phyloP scores from a whole-genome alignment of 2,797 vertebrate species.

The Ficedula albicollis region DNA sequence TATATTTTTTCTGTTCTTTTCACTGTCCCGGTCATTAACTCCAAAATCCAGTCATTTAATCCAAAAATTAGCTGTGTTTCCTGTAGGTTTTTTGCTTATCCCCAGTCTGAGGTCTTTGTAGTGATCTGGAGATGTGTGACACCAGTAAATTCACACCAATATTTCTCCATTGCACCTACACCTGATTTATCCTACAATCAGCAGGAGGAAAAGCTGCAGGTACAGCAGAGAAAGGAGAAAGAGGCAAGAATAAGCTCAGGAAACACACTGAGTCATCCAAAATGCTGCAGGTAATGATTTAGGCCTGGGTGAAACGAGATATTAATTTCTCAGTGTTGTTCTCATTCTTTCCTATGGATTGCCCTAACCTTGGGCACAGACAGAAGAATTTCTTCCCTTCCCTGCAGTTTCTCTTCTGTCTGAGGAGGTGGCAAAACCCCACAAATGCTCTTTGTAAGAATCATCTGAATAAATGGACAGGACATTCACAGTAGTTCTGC shows the following conservation, averaged over 20 bases:
- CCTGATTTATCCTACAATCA: not conserved
- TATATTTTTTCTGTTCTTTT: not conserved
- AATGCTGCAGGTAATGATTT: not conserved
- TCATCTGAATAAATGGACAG: not conserved
- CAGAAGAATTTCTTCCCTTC: not conserved
- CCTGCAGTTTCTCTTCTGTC: not conserved
- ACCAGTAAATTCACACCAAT: not conserved
- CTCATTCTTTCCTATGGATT: not conserved
- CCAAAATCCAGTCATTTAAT: not conserved
- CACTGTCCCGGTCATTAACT: not conserved
- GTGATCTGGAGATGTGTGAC: not conserved
- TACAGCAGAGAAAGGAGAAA: not conserved
- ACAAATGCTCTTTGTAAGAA: not conserved
- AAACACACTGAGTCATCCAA: not conserved
- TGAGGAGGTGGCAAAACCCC: not conserved
- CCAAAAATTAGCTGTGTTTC: not conserved
- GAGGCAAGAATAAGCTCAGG: not conserved
- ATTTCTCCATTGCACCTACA: not conserved
- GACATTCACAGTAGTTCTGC: not conserved
- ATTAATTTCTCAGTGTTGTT: not conserved
- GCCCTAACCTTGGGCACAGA: not conserved
- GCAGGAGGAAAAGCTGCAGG: not conserved
- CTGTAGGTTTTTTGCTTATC: not conserved
- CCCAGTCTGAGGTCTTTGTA: not conserved
- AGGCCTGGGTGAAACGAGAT: not conserved